phyloP scores from a whole-genome alignment of 1,140 invertebrate species.

The Hycleus cichorii region DNA sequence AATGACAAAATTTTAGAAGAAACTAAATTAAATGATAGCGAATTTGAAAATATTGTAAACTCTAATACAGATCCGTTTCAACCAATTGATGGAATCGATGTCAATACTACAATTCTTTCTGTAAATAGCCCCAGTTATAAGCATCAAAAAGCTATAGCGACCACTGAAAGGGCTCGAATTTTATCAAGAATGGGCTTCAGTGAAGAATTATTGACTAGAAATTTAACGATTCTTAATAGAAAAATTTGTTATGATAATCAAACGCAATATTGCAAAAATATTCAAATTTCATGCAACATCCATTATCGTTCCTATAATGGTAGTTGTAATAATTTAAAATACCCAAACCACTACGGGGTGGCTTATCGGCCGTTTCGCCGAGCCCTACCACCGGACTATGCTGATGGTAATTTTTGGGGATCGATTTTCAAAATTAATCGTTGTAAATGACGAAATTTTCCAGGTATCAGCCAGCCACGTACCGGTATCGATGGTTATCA shows the following conservation, averaged over 20 bases:
- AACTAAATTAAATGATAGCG: constrained; percentile 40
- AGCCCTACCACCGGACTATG: constrained; percentile 63
- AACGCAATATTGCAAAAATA: constrained; percentile 12
- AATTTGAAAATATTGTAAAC: neutral
- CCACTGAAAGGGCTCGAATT: constrained; percentile 48
- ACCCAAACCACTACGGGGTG: constrained; percentile 60
- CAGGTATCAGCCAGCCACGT: constrained; percentile 62
- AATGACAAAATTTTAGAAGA: constrained; percentile 33
- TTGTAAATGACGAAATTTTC: constrained; percentile 5
- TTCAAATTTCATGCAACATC: neutral
- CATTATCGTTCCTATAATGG: constrained; percentile 66
- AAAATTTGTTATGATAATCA: constrained; percentile 9
- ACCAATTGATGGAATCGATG: constrained; percentile 4
- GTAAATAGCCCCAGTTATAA: constrained; percentile 55
- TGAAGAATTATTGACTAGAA: constrained; percentile 57
- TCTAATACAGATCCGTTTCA: neutral
- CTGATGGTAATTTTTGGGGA: constrained; percentile 52
- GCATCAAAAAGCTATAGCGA: constrained; percentile 60
- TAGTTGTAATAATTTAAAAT: constrained; percentile 69
- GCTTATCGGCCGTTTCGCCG: constrained; percentile 71
- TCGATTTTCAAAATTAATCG: too few species aligned
- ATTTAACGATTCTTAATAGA: constrained; percentile 31
- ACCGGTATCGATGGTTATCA: constrained; percentile 44
- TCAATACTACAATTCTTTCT: constrained; percentile 39
- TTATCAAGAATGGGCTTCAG: constrained; percentile 56